Evolutionary conservation across 2,888 invertebrate species (phyloP).

Genomic region (Stratiomys singularior): DNA sequence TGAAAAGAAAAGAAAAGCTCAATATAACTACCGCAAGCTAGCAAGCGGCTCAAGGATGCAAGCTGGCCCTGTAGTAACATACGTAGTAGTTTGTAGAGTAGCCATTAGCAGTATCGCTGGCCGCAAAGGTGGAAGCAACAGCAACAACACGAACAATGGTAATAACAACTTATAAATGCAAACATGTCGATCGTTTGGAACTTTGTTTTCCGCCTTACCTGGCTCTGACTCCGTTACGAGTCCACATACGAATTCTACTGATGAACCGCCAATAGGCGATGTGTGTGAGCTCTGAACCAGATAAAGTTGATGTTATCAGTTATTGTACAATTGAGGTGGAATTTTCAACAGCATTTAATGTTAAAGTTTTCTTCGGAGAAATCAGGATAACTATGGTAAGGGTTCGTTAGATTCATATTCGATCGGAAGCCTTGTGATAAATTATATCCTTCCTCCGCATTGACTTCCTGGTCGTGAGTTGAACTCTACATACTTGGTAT

Average conservation of each 20-base stretch:
- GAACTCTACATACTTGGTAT: too few species aligned
- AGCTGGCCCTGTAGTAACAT: slow-evolving; percentile 41
- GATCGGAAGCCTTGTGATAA: too few species aligned
- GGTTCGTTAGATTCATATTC: too few species aligned
- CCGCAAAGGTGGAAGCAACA: background rate
- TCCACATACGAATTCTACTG: background rate
- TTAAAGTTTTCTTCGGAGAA: too few species aligned
- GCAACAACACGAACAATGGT: background rate
- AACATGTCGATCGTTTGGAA: background rate
- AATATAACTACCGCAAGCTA: slow-evolving; percentile 39
- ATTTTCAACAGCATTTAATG: too few species aligned
- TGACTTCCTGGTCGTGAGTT: too few species aligned
- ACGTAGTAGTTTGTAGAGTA: slow-evolving; percentile 1
- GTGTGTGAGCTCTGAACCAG: background rate
- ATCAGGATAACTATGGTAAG: too few species aligned
- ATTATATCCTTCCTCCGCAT: too few species aligned
- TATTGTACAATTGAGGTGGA: too few species aligned
- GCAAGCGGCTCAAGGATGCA: slow-evolving; percentile 36
- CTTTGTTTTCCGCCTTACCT: background rate
- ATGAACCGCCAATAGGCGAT: background rate
- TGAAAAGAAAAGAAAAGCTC: slow-evolving; percentile 15
- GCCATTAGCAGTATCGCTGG: too few species aligned
- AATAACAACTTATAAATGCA: background rate
- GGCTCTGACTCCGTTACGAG: background rate
- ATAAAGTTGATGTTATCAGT: background rate